phyloP scores from a whole-genome alignment of 2,113 vertebrate species.

The Peromyscus polionotus region DNA sequence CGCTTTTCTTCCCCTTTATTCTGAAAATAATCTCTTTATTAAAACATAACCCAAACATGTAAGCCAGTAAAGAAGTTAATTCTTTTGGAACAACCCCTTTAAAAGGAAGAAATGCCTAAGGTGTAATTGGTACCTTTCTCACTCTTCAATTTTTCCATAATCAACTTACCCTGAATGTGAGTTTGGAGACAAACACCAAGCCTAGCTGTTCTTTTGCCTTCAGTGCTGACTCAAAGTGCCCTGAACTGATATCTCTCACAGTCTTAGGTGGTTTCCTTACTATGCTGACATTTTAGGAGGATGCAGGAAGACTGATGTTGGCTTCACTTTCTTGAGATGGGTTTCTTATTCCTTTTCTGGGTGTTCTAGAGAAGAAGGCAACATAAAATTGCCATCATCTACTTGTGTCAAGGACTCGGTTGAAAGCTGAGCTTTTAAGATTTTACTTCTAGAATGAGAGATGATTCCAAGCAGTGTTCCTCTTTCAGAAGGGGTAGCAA shows the following conservation, averaged over 20 bases:
- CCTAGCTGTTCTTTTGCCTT: neutral
- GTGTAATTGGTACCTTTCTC: slow-evolving; percentile 71
- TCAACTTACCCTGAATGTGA: slow-evolving; percentile 56
- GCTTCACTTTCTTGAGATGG: slow-evolving; percentile 16
- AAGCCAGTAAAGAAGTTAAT: slow-evolving; percentile 73
- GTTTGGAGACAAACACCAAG: slow-evolving; percentile 44
- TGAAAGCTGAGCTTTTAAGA: slow-evolving; percentile 38
- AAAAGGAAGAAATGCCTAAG: slow-evolving; percentile 67
- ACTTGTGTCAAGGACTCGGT: neutral
- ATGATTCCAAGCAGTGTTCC: neutral
- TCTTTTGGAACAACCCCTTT: slow-evolving; percentile 66
- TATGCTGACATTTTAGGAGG: neutral
- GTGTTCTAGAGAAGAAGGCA: neutral
- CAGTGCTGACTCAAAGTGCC: neutral
- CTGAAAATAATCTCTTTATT: slow-evolving; percentile 77
- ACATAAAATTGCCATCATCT: slow-evolving; percentile 33
- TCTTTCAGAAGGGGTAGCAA: neutral
- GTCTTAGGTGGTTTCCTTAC: slow-evolving; percentile 21
- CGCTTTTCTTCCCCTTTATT: slow-evolving; percentile 70
- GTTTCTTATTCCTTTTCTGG: slow-evolving; percentile 51
- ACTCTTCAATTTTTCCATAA: slow-evolving; percentile 72
- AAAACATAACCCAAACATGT: slow-evolving; percentile 72
- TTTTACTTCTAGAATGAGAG: slow-evolving; percentile 17
- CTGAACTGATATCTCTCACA: neutral
- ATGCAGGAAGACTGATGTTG: slow-evolving; percentile 27